Conservation (phyloP, 2,888 invertebrate genomes). For the Ferrisia virgata region DNA sequence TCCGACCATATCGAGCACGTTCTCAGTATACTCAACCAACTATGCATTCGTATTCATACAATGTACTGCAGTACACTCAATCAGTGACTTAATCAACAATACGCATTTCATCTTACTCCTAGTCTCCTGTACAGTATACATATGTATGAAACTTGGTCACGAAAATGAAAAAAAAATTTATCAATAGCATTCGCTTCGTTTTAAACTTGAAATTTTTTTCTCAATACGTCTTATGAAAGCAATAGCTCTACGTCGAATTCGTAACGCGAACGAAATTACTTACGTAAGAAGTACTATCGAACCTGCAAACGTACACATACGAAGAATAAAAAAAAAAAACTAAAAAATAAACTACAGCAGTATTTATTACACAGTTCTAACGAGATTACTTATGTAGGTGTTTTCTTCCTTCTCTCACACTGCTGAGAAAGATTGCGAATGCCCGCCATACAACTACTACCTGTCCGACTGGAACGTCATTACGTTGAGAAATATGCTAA, state of each 20-base stretch:
- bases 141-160: background rate
- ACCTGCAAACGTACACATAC: background rate
- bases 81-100: background rate
- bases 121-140: too few species aligned
- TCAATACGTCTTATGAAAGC: conserved; percentile 7
- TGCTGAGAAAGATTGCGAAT: background rate
- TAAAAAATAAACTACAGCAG: too few species aligned
- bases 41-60: too few species aligned
- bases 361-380: background rate
- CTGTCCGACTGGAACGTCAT: background rate
- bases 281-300: background rate
- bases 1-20: background rate
- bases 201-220: conserved; percentile 13
- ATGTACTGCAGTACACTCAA: background rate
- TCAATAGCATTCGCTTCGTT: background rate
- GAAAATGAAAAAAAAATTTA: background rate
- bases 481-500: background rate
- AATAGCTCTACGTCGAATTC: background rate
- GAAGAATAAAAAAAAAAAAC: background rate
- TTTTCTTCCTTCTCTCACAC: background rate
- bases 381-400: background rate
- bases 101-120: background rate
- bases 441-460: background rate
- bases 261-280: background rate
- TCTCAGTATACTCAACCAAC: background rate